Percentiles rank a stretch among this genome's conserved stretches.
Evolutionary conservation across 2,888 invertebrate genomes (phyloP).

Genomic region (Nemoura dubitans): DNA sequence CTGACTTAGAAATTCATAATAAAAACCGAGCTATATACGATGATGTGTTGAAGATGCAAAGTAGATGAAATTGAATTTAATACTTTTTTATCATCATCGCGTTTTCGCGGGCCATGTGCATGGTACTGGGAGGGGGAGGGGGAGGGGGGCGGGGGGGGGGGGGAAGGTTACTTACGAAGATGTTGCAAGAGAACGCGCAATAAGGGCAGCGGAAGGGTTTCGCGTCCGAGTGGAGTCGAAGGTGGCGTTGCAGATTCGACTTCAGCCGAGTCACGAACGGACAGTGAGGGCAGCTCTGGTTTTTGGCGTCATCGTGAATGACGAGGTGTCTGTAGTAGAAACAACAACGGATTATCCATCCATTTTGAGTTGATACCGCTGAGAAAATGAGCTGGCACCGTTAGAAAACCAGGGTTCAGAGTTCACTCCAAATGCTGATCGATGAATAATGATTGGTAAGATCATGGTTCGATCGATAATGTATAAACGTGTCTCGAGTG

Average conservation of each 20-base stretch:
- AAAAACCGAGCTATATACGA: constrained; percentile 43
- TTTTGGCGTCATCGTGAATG: constrained; percentile 63
- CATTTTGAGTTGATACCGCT: not conserved
- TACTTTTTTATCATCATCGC: constrained; percentile 32
- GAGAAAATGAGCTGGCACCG: not conserved
- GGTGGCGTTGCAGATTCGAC: constrained; percentile 80
- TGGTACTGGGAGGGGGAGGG: not conserved
- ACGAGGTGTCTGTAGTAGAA: constrained; percentile 68
- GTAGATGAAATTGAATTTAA: constrained; percentile 43
- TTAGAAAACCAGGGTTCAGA: not conserved
- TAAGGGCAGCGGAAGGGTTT: constrained; percentile 89
- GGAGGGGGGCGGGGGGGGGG: not conserved
- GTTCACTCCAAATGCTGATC: not conserved
- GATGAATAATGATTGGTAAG: not conserved
- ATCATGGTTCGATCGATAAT: not conserved
- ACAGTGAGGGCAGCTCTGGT: constrained; percentile 66
- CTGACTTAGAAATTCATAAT: constrained; percentile 47
- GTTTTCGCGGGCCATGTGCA: not conserved
- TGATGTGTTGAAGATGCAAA: constrained; percentile 49
- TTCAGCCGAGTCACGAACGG: constrained; percentile 72
- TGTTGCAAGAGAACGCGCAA: constrained; percentile 80
- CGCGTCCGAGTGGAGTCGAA: constrained; percentile 79
- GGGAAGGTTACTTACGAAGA: constrained; percentile 68
- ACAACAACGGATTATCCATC: not conserved
- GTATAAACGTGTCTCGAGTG: not conserved